These are phyloP conservation scores for Porphyrio hochstetteri DNA, from an alignment of 2,113 vertebrate genomes.

Conservation along the genomic window DNA sequence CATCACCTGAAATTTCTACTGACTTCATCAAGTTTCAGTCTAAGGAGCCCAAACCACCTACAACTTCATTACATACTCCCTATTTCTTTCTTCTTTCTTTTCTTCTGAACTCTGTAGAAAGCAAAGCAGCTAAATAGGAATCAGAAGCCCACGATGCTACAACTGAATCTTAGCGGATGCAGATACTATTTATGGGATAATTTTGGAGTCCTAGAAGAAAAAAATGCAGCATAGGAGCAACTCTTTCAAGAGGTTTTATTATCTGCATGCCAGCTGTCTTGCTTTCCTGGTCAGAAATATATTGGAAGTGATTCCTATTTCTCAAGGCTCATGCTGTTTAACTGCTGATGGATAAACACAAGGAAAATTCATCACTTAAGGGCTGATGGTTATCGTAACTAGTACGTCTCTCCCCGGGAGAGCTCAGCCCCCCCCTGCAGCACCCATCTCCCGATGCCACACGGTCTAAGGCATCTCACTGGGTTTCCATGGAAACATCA, in stretches of 20 bases:
- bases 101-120: neutral
- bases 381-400: neutral
- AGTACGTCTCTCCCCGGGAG: neutral
- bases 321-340: neutral
- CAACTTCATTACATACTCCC: neutral
- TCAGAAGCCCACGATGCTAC: neutral
- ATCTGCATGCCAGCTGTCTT: neutral
- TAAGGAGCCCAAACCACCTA: neutral
- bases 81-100: neutral
- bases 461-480: neutral
- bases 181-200: neutral
- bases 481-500: neutral
- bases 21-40: neutral
- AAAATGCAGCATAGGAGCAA: neutral
- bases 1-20: neutral
- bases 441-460: neutral
- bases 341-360: neutral
- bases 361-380: neutral
- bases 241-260: neutral
- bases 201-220: neutral
- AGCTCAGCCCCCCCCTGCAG: neutral
- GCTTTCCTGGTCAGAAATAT: neutral
- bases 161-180: neutral
- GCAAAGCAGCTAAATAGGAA: neutral
- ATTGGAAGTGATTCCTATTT: accelerated